phyloP scores from a whole-genome alignment of 2,888 invertebrate species.

The Tetragnatha montana region DNA sequence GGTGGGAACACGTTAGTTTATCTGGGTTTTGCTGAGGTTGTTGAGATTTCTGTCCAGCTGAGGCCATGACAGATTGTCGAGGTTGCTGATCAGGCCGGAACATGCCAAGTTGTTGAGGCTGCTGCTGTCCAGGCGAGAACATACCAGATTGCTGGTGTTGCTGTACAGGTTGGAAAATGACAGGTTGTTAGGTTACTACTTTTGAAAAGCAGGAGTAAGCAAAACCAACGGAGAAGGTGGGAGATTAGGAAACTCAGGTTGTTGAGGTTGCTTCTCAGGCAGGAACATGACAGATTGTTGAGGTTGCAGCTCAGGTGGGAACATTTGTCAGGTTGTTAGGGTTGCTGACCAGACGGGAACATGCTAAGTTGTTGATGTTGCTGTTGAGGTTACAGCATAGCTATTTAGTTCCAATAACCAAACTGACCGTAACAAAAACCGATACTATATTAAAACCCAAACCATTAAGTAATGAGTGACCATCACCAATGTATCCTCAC shows the following conservation, averaged over 20 bases:
- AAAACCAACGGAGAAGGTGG: conserved; percentile 7
- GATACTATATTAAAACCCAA: too few relatives aligned
- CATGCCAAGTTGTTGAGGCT: too few relatives aligned
- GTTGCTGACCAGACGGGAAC: not conserved
- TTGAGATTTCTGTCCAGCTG: too few relatives aligned
- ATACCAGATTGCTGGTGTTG: not conserved
- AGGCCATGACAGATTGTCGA: not conserved
- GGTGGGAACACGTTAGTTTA: not conserved
- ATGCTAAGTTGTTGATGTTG: not conserved
- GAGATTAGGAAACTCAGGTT: not conserved
- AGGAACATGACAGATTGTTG: not conserved
- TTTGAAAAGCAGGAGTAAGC: not conserved
- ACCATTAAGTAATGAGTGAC: too few relatives aligned
- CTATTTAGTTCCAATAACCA: not conserved
- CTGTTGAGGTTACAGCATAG: not conserved
- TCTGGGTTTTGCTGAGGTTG: too few relatives aligned
- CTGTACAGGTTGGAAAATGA: too few relatives aligned
- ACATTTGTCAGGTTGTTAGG: not conserved
- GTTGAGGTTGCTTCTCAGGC: not conserved
- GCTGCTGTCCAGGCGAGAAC: not conserved
- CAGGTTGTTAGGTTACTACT: not conserved
- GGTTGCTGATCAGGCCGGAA: not conserved
- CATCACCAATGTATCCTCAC: too few relatives aligned
- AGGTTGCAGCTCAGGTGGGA: not conserved
- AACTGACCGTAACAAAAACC: too few relatives aligned